phyloP scores from a whole-genome alignment of 2,888 invertebrate genomes.

The Parnassius mnemosyne region DNA sequence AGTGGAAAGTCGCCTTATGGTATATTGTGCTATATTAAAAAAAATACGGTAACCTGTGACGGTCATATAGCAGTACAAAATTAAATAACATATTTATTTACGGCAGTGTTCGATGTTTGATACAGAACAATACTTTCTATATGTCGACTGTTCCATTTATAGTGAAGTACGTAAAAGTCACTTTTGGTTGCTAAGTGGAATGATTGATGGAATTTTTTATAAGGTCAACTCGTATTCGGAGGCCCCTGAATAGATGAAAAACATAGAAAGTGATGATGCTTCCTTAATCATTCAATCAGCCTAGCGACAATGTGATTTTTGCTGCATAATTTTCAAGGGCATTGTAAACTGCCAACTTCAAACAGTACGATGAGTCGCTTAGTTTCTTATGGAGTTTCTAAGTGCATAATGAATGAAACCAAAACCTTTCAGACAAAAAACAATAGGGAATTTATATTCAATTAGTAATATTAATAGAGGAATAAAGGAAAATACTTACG shows the following conservation, averaged over 20 bases:
- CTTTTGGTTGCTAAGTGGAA: constrained; percentile 61
- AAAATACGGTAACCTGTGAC: constrained; percentile 15
- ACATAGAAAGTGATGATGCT: constrained; percentile 46
- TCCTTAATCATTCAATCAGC: constrained; percentile 48
- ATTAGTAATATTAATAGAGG: constrained; percentile 63
- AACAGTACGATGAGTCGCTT: constrained; percentile 46
- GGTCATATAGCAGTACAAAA: constrained; percentile 29
- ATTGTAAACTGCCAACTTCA: constrained; percentile 45
- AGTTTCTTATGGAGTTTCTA: constrained; percentile 38
- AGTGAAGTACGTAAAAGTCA: constrained; percentile 53
- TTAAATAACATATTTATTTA: constrained; percentile 26
- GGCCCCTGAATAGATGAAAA: constrained; percentile 46
- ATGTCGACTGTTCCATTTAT: constrained; percentile 70
- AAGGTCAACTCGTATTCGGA: constrained; percentile 38
- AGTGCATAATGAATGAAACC: constrained; percentile 73
- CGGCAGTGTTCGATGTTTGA: constrained; percentile 38
- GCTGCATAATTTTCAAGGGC: constrained; percentile 81
- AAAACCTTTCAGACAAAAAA: constrained; percentile 47
- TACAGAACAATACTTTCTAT: constrained; percentile 67
- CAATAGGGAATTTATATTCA: constrained; percentile 45
- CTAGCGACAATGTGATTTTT: constrained; percentile 65
- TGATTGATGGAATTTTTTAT: constrained; percentile 32
- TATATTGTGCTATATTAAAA: constrained; percentile 21
- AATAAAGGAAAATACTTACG: constrained; percentile 79
- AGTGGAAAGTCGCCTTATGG: constrained; percentile 20